A percentile compares a stretch with the other conserved stretches of the same genome.
Conservation (phyloP, 2,888 invertebrate genomes). For the Andrena dorsata region DNA sequence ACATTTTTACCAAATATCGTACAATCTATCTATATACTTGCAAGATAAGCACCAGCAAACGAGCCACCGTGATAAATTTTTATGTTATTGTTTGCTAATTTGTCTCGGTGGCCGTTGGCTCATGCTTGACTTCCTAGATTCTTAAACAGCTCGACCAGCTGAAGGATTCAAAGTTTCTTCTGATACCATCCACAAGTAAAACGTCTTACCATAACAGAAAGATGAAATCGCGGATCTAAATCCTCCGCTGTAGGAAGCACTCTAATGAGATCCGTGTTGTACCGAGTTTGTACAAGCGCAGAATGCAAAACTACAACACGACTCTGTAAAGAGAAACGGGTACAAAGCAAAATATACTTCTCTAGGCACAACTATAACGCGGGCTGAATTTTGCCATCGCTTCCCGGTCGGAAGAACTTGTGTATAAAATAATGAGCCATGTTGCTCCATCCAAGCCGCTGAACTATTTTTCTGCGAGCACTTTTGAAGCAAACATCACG, state of each 20-base stretch:
- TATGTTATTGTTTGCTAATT: too few species aligned
- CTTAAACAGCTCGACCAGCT: too few species aligned
- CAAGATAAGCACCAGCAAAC: background rate
- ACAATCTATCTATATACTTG: background rate
- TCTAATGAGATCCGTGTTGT: conserved; percentile 14
- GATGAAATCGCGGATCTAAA: background rate
- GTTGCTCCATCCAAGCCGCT: background rate
- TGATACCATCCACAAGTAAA: background rate
- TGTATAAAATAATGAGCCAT: background rate
- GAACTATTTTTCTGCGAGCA: background rate
- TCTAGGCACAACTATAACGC: background rate
- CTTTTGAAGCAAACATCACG: background rate
- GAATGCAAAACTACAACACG: background rate
- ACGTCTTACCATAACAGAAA: background rate
- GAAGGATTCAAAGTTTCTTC: background rate
- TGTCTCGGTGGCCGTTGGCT: too few species aligned
- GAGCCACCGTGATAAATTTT: background rate
- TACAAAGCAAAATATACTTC: background rate
- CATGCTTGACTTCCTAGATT: too few species aligned
- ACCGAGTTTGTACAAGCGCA: background rate
- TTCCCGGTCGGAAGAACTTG: background rate
- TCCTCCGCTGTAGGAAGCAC: background rate
- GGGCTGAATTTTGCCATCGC: background rate
- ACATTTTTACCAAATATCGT: background rate
- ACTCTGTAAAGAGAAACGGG: background rate